These are phyloP conservation scores for Craterocephalus amniculus DNA, from an alignment of 2,797 vertebrate genomes.

Conservation along the genomic window DNA sequence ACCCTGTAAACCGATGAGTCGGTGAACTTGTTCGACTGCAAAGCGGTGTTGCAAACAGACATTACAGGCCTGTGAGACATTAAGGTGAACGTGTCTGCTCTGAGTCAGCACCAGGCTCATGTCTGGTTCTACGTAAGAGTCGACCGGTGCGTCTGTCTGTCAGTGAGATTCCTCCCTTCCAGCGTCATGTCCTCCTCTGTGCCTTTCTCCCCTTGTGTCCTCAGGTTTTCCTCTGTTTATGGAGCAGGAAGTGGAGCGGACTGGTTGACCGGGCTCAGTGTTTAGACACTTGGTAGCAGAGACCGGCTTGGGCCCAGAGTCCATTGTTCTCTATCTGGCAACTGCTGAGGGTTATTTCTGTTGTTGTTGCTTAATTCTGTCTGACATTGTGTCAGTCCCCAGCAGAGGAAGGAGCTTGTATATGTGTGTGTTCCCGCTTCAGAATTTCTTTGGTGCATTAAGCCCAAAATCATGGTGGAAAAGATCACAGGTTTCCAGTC, in stretches of 20 bases:
- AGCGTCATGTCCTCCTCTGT: constrained; percentile 60
- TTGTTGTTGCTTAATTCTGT: constrained; percentile 86
- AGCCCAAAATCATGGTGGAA: constrained; percentile 52
- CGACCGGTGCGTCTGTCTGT: constrained; percentile 23
- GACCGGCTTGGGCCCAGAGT: constrained; percentile 70
- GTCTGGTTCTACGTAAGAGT: constrained; percentile 57
- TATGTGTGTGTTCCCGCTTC: constrained; percentile 55
- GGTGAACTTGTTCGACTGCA: not conserved
- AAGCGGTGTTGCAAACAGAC: not conserved
- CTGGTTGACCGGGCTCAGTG: constrained; percentile 76
- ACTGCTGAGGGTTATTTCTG: constrained; percentile 84
- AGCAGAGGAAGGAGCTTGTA: constrained; percentile 77
- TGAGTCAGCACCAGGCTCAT: constrained; percentile 63
- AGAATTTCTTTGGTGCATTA: constrained; percentile 57
- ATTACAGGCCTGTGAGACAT: constrained; percentile 1
- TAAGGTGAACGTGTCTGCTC: constrained; percentile 10
- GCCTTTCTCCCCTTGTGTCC: constrained; percentile 58
- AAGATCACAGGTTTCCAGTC: constrained; percentile 74
- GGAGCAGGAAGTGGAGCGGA: constrained; percentile 84
- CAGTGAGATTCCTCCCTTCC: constrained; percentile 64
- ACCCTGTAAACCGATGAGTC: too few species aligned
- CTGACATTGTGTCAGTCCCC: constrained; percentile 82
- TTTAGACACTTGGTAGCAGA: constrained; percentile 83
- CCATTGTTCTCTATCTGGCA: constrained; percentile 88
- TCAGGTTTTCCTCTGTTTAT: constrained; percentile 86